These are phyloP conservation scores for Caenorhabditis uteleia DNA, from an alignment of 2,888 invertebrate species.

Conservation along the genomic window DNA sequence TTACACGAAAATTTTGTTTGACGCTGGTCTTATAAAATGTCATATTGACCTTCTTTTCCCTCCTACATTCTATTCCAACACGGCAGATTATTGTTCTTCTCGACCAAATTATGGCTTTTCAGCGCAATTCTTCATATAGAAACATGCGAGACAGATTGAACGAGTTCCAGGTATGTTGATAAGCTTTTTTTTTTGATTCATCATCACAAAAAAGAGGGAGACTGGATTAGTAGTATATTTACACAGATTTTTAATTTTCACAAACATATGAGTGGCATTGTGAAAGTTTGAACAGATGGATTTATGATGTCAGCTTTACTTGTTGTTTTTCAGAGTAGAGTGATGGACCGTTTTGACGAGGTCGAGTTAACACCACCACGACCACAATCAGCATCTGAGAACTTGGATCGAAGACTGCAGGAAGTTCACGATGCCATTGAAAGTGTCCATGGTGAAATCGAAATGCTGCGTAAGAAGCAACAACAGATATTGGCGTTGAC, in stretches of 20 bases:
- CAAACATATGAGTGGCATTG: too few relatives aligned
- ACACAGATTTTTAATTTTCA: too few relatives aligned
- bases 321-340: conserved; percentile 42
- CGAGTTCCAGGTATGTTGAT: conserved; percentile 41
- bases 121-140: conserved; percentile 27
- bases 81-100: conserved; percentile 6
- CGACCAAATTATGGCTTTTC: conserved; percentile 20
- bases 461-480: conserved; percentile 48
- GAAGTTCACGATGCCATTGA: conserved; percentile 38
- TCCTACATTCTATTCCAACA: not conserved
- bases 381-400: conserved; percentile 44
- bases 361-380: conserved; percentile 49
- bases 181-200: not conserved
- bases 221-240: too few relatives aligned
- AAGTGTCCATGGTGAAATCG: conserved; percentile 44
- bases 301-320: not conserved
- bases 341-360: conserved; percentile 55
- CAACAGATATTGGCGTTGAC: conserved; percentile 46
- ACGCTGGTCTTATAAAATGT: conserved; percentile 13
- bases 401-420: conserved; percentile 45
- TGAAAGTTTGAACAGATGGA: not conserved
- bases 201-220: not conserved
- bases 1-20: conserved; percentile 20
- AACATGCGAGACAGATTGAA: conserved; percentile 44
- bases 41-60: conserved; percentile 30